Evolutionary conservation across 2,888 invertebrate genomes (phyloP), one percentile per base, ranked within the genome.

Genomic region (Drosophila phalerata): DNA sequence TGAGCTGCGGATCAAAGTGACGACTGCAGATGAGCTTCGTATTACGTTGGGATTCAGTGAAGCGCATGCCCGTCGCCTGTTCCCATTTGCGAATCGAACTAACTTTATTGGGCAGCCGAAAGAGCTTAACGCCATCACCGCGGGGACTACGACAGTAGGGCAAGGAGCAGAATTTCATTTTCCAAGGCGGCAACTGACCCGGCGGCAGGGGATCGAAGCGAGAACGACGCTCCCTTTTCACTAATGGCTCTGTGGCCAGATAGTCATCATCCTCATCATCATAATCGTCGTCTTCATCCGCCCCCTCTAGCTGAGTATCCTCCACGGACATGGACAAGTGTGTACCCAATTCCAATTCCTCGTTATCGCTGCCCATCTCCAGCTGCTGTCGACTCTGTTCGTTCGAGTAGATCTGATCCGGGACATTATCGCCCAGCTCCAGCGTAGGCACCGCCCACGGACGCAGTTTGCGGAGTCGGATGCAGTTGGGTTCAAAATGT

Each of bases 361-460:
- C 78, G 5, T 72, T 66, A 6, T 79, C 74, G n/a, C 72, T 76
- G 32, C 77, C 68, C 22, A 34, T 8, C 3, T 66, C 68, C 15
- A 64, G 19, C 22, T 62, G 61, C 34, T 25, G 53, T 22, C 71
- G 77, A 37, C 85, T 74, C 47, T 88, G 71, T 17, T 82, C 74
- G 61, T 86, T 86, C 2, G 80, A 72, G 15, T 68, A 85, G 15
- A 89, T 62, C 3, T 67, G 52, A 5, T 52, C 53, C 1, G 89
- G 88, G n/a, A 85, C 88, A 64, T 86, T 86, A 8, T 68, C 52
- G 2, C 91, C 91, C 28, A 91, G 69, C 19, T 89, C 79, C 6
- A 91, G 63, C 0, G 91, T 91, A 5, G 91, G 91, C 53, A 91
- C 80, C 2, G 91, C 88, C 91, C 91, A 91, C 19, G 84, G 81